These are phyloP conservation scores for Theocolax elegans DNA, from an alignment of 1,140 invertebrate species.

Conservation along the genomic window DNA sequence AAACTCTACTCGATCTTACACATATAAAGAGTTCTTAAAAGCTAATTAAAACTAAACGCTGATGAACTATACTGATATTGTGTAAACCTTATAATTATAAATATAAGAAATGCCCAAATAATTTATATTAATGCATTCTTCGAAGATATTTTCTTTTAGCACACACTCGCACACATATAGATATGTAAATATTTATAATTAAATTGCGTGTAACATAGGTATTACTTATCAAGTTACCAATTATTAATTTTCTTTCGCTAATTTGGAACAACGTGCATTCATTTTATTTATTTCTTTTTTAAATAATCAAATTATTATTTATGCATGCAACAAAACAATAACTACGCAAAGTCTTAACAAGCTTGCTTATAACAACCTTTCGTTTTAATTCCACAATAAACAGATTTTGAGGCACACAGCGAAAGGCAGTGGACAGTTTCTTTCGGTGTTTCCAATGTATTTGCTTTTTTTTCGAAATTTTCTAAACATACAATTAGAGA, in stretches of 20 bases:
- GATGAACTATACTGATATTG: slow-evolving; percentile 22
- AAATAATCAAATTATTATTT: slow-evolving; percentile 23
- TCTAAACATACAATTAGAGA: slow-evolving; percentile 30
- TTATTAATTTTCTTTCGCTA: slow-evolving; percentile 9
- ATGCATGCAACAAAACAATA: slow-evolving; percentile 38
- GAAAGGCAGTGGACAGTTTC: slow-evolving; percentile 48
- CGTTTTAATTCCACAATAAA: slow-evolving; percentile 31
- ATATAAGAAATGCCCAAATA: slow-evolving; percentile 39
- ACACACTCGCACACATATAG: slow-evolving; percentile 4
- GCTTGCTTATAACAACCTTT: slow-evolving; percentile 33
- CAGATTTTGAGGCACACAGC: slow-evolving; percentile 51
- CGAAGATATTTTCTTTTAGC: slow-evolving; percentile 7
- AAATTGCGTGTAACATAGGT: slow-evolving; percentile 14
- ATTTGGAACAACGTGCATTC: slow-evolving; percentile 8
- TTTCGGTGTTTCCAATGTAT: slow-evolving; percentile 14
- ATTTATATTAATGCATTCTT: slow-evolving; percentile 9
- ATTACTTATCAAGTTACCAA: slow-evolving; percentile 6
- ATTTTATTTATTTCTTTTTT: neutral
- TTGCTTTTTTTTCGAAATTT: slow-evolving; percentile 18
- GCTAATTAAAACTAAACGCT: slow-evolving; percentile 20
- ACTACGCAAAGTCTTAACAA: slow-evolving; percentile 34
- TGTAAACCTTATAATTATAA: slow-evolving; percentile 34
- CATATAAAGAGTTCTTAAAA: slow-evolving; percentile 8
- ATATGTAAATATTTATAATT: slow-evolving; percentile 19
- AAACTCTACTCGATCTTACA: slow-evolving; percentile 3